Percentiles rank a stretch among this genome's conserved stretches.
phyloP scores from a whole-genome alignment of 2,797 vertebrate genomes.

The Glyptemys insculpta region DNA sequence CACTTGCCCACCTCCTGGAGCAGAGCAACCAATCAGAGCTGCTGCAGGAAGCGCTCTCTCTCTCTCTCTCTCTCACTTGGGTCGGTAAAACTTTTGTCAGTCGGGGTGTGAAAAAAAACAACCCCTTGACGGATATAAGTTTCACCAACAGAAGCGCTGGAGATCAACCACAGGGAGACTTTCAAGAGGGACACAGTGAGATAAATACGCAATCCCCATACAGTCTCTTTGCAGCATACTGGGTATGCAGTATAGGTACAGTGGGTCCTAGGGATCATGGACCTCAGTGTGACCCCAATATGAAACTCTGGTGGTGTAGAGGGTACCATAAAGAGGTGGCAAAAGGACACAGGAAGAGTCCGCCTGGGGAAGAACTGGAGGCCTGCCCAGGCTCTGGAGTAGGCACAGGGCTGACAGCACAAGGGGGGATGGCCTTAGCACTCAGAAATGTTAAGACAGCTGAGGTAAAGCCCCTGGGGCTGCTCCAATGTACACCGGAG shows the following conservation, averaged over 20 bases:
- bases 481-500: not conserved
- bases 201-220: not conserved
- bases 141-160: not conserved
- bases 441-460: not conserved
- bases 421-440: not conserved
- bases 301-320: not conserved
- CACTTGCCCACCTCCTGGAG: no score
- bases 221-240: not conserved
- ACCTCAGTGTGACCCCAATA: not conserved
- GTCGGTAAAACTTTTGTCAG: no score
- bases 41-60: no score
- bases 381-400: not conserved
- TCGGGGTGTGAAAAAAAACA: no score
- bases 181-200: not conserved
- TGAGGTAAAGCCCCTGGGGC: not conserved
- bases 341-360: not conserved
- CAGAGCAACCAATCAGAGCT: no score
- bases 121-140: no score
- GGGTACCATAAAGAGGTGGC: not conserved
- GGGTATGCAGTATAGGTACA: not conserved
- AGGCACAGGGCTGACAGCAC: not conserved
- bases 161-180: not conserved
- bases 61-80: no score
- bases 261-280: not conserved
- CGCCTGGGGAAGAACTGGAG: not conserved